These are phyloP conservation scores for Heliothis virescens DNA, from an alignment of 1,140 invertebrate genomes.

Conservation along the genomic window DNA sequence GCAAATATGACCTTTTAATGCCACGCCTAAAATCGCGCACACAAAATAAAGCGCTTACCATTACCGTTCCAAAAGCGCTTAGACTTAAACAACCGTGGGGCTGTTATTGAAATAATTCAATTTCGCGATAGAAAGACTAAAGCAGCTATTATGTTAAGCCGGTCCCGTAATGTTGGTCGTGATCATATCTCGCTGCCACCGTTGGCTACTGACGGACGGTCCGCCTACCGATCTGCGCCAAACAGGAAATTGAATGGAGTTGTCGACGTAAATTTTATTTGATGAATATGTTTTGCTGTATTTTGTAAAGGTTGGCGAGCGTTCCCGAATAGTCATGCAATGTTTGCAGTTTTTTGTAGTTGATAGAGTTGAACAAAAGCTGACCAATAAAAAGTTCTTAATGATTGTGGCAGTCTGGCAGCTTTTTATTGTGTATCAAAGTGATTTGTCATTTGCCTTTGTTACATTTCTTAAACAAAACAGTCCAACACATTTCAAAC, in stretches of 20 bases:
- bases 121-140: slow-evolving; percentile 57
- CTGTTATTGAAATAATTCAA: slow-evolving; percentile 61
- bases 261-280: slow-evolving; percentile 39
- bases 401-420: not conserved
- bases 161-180: slow-evolving; percentile 59
- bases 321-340: slow-evolving; percentile 3
- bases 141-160: slow-evolving; percentile 63
- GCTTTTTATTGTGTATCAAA: not conserved
- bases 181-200: slow-evolving; percentile 68
- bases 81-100: slow-evolving; percentile 20
- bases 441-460: not conserved
- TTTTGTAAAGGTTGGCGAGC: slow-evolving; percentile 12
- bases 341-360: slow-evolving; percentile 9
- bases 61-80: not conserved
- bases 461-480: not conserved
- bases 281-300: slow-evolving; percentile 39
- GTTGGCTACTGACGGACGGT: slow-evolving; percentile 64
- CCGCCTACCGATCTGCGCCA: slow-evolving; percentile 61
- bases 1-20: not conserved
- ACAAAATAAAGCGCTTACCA: not conserved
- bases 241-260: slow-evolving; percentile 50
- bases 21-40: not conserved
- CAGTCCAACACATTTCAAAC: not conserved
- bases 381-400: not conserved
- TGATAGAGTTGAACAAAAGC: not conserved